phyloP scores from a whole-genome alignment of 2,888 invertebrate genomes.

The Acrobasis consociella region DNA sequence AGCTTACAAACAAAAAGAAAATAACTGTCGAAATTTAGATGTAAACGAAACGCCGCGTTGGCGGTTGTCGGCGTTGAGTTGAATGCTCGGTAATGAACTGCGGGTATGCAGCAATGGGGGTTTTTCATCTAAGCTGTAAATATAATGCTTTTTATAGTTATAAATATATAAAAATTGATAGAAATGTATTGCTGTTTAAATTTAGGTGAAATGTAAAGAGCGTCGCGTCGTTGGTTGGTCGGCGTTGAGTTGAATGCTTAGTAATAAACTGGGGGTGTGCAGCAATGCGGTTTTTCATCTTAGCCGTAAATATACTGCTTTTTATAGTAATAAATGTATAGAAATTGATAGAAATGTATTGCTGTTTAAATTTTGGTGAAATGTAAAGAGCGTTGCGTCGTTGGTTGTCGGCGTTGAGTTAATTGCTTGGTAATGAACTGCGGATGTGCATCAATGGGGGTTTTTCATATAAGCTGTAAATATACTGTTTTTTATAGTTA shows the following conservation, averaged over 20 bases:
- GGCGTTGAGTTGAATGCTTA: slow-evolving; percentile 54
- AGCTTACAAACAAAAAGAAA: background rate
- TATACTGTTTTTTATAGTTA: no score
- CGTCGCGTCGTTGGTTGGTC: slow-evolving; percentile 48
- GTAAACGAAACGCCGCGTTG: slow-evolving; percentile 57
- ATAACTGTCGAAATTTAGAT: slow-evolving; percentile 49
- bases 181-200: no score
- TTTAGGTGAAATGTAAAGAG: slow-evolving; percentile 65
- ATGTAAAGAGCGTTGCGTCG: slow-evolving; percentile 58
- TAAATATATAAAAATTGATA: no score
- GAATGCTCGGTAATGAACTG: slow-evolving; percentile 69
- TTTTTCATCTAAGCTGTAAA: slow-evolving; percentile 42
- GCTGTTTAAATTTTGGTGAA: slow-evolving; percentile 53
- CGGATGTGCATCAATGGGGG: no score
- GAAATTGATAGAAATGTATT: no score
- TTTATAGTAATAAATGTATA: no score
- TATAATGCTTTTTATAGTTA: no score
- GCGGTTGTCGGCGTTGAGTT: slow-evolving; percentile 45
- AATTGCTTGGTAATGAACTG: slow-evolving; percentile 69
- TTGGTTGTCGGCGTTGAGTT: slow-evolving; percentile 44
- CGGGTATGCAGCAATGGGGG: slow-evolving; percentile 39
- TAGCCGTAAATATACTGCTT: slow-evolving; percentile 20
- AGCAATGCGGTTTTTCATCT: slow-evolving; percentile 50
- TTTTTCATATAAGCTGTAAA: no score
- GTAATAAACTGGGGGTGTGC: slow-evolving; percentile 57